Conservation (phyloP, 2,888 invertebrate species). For the Acanthacorydalis orientalis region DNA sequence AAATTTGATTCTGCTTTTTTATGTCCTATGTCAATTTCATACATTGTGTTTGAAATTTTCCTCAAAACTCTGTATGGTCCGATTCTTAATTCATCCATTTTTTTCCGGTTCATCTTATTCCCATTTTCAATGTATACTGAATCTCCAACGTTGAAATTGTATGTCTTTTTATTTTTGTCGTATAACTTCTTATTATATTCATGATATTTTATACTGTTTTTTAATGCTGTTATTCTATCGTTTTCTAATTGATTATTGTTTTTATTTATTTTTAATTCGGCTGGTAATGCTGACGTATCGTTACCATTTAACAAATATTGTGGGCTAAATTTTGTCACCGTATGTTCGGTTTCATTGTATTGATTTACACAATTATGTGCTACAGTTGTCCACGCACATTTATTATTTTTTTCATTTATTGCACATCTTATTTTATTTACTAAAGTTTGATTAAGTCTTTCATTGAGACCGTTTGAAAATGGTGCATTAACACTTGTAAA, state of each 20-base stretch:
- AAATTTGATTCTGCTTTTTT: conserved; percentile 14
- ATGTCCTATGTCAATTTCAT: conserved; percentile 11
- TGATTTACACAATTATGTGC: not conserved
- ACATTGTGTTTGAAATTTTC: conserved; percentile 14
- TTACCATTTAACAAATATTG: conserved; percentile 14
- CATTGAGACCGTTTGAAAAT: conserved; percentile 1
- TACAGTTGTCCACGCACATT: not conserved
- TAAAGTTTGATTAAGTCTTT: not conserved
- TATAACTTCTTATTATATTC: conserved; percentile 14
- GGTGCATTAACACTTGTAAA: conserved; percentile 11
- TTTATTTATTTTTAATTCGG: conserved; percentile 11
- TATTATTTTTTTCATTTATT: conserved; percentile 1
- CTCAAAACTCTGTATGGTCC: conserved; percentile 13
- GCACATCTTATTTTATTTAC: conserved; percentile 1
- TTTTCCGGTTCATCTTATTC: conserved; percentile 16
- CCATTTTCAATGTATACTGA: conserved; percentile 17
- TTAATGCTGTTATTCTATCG: conserved; percentile 12
- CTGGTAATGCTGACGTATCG: conserved; percentile 9
- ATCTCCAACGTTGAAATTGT: conserved; percentile 15
- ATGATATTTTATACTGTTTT: conserved; percentile 13
- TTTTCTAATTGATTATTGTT: conserved; percentile 6
- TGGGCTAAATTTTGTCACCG: conserved; percentile 6
- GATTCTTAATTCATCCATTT: conserved; percentile 14
- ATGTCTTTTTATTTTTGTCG: conserved; percentile 14
- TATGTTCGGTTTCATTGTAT: conserved; percentile 2